A percentile compares a stretch with the other conserved stretches of the same genome.
Evolutionary conservation across 2,113 vertebrate species (phyloP).

Genomic region (Crotalus viridis): DNA sequence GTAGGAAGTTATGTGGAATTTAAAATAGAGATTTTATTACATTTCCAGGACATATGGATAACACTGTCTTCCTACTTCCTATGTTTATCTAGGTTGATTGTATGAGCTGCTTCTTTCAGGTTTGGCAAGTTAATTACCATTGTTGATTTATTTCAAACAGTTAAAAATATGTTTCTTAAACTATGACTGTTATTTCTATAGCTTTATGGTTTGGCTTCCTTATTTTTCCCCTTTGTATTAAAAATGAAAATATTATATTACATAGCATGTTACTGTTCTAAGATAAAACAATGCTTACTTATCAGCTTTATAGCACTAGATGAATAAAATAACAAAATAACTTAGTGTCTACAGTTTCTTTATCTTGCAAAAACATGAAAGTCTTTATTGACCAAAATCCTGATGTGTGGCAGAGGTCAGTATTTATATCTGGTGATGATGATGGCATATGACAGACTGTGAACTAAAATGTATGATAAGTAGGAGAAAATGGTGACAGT

Average conservation of each 20-base stretch:
- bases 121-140: background rate
- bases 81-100: background rate
- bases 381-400: background rate
- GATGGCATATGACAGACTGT: background rate
- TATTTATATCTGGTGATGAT: background rate
- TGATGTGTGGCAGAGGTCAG: background rate
- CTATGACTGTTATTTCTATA: background rate
- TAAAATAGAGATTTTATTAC: background rate
- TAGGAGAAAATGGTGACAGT: background rate
- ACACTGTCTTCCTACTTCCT: background rate
- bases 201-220: background rate
- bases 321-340: background rate
- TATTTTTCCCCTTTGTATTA: background rate
- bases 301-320: background rate
- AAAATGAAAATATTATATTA: background rate
- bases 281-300: background rate
- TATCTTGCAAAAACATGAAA: background rate
- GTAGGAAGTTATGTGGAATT: background rate
- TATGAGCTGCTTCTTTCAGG: background rate
- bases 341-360: background rate
- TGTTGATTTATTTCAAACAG: background rate
- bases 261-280: background rate
- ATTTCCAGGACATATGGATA: no score
- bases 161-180: background rate
- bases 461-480: background rate